These are phyloP conservation scores for Theonella swinhoei DNA, from an alignment of 37 sponge, comb jelly and placozoan species.

Conservation along the genomic window DNA sequence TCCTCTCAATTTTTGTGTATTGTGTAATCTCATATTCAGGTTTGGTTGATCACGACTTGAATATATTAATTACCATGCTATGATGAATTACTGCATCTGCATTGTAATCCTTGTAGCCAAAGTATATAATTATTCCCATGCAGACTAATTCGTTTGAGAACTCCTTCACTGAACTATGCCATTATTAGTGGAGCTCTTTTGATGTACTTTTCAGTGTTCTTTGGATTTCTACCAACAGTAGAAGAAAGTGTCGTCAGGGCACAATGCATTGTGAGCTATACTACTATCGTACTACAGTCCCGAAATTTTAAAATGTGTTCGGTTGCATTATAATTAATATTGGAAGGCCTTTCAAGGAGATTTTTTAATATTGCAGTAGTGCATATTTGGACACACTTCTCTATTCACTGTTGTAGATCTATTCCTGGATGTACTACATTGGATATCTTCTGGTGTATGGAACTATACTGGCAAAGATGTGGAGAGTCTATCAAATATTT, in stretches of 20 bases:
- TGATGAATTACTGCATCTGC: too few relatives aligned
- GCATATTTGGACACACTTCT: neutral
- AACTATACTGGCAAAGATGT: slow-evolving; percentile 23
- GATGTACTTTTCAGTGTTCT: neutral
- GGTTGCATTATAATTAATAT: too few relatives aligned
- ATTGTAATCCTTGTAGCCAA: too few relatives aligned
- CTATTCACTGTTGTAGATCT: neutral
- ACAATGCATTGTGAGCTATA: neutral
- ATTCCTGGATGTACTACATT: neutral
- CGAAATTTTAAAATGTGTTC: too few relatives aligned
- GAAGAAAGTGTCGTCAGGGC: neutral
- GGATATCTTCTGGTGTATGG: slow-evolving; percentile 10
- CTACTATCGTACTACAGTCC: too few relatives aligned
- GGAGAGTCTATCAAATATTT: slow-evolving; percentile 21
- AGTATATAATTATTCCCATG: neutral
- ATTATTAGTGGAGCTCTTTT: slow-evolving; percentile 12
- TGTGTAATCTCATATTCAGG: too few relatives aligned
- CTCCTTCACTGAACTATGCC: slow-evolving; percentile 11
- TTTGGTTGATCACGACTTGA: too few relatives aligned
- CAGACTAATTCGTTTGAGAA: slow-evolving; percentile 16
- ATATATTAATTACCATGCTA: too few relatives aligned
- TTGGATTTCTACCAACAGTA: neutral
- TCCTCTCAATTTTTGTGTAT: too few relatives aligned
- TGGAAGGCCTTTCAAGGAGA: too few relatives aligned
- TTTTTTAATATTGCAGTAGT: neutral